Evolutionary conservation across 2,113 vertebrate genomes (phyloP), one percentile per base, ranked within the genome.

Genomic region (Sorex araneus): DNA sequence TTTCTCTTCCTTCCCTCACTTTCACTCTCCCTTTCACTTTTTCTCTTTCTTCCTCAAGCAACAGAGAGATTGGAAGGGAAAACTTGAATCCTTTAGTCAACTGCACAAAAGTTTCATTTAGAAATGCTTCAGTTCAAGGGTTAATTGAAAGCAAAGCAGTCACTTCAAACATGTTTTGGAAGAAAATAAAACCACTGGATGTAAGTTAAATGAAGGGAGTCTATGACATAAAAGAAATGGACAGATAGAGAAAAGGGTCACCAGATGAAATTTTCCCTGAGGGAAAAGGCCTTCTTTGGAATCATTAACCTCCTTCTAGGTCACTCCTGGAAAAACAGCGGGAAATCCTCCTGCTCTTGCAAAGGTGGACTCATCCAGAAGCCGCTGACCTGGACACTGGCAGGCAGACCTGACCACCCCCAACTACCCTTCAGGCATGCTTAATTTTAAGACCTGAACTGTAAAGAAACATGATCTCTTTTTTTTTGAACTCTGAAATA

Each of bases 241-340:
- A 98, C 97, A 98, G 97, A 98, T 95, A 98, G 97, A 98, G 96
- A 96, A 97, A 97, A 97, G 97, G 98, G 97, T 98, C 98, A 97
- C 94, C 96, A 98, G 98, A 98, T 97, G 98, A 97, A 97, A 98
- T 98, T 98, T 97, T 98, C 97, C 98, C 98, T 96, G 96, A 98
- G 97, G 98, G 97, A 98, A 97, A 97, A 97, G 97, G 97, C 97
- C 97, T 98, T 97, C 97, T 98, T 97, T 97, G 97, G 98, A 98
- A 97, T 98, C 97, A 98, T 98, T 98, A 98, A 98, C 98, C 98
- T 97, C 97, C 97, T 97, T 98, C 98, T 97, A 98, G 97, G 97
- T 98, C 98, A 98, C 96, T 96, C 97, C 97, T 97, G 97, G 97
- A 97, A 97, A 98, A 97, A 74, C 97, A 97, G 97, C 97, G 97